Evolutionary conservation across 2,113 vertebrate species (phyloP).

Genomic region (Mionectes macconnelli): DNA sequence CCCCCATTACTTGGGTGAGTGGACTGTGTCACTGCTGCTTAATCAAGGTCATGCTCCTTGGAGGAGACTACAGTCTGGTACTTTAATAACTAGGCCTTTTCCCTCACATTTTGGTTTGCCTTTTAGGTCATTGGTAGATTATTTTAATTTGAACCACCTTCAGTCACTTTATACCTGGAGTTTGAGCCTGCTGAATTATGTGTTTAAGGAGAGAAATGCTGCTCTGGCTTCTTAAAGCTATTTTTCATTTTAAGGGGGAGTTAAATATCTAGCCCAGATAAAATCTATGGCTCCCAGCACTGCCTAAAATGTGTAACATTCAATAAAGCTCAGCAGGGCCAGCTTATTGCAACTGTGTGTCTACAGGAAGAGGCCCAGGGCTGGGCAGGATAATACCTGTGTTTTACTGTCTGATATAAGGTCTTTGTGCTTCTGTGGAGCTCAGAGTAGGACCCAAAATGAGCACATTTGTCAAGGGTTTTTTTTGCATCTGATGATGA

Average conservation of each 20-base stretch:
- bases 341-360: not conserved
- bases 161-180: not conserved
- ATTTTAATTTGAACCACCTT: not conserved
- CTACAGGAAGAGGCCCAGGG: not conserved
- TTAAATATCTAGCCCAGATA: not conserved
- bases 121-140: not conserved
- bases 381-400: not conserved
- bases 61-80: not conserved
- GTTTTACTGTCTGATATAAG: not conserved
- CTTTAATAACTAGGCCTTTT: not conserved
- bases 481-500: not conserved
- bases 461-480: not conserved
- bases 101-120: not conserved
- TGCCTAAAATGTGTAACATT: not conserved
- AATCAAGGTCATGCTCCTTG: not conserved
- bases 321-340: not conserved
- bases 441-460: not conserved
- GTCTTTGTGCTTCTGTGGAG: not conserved
- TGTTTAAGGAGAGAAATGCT: not conserved
- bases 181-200: not conserved
- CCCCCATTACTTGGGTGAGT: not conserved
- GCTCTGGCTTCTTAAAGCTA: not conserved
- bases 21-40: not conserved
- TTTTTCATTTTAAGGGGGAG: slow-evolving; percentile 16
- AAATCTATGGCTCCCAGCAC: not conserved